A percentile compares a stretch with the other conserved stretches of the same genome.
Evolutionary conservation across 2,888 invertebrate species (phyloP).

Genomic region (Tolmerus cingulatus): DNA sequence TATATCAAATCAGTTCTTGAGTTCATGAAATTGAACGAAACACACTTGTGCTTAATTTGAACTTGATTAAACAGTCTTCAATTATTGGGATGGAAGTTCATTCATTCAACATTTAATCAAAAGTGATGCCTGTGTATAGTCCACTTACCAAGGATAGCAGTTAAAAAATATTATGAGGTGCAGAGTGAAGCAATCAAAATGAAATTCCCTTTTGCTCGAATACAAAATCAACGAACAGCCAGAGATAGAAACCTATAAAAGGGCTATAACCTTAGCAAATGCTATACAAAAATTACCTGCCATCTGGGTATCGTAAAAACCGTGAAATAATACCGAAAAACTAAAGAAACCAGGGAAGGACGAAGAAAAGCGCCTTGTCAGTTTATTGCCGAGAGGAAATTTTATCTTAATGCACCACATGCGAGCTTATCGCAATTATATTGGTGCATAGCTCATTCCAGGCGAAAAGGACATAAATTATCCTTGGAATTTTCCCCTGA

Average conservation of each 20-base stretch:
- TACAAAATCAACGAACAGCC: neutral
- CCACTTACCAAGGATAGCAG: neutral
- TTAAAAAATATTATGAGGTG: neutral
- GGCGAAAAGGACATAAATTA: slow-evolving; percentile 46
- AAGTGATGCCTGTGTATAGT: neutral
- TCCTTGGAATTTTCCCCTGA: slow-evolving; percentile 17
- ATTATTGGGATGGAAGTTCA: neutral
- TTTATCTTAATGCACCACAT: slow-evolving; percentile 43
- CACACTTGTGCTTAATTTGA: too few relatives aligned
- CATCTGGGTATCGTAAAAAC: slow-evolving; percentile 13
- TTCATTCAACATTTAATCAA: neutral
- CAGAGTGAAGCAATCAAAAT: neutral
- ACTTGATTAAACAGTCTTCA: neutral
- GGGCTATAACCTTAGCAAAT: neutral
- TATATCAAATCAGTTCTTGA: too few relatives aligned
- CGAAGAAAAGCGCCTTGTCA: neutral
- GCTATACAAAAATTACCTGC: slow-evolving; percentile 21
- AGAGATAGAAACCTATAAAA: neutral
- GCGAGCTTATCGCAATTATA: slow-evolving; percentile 40
- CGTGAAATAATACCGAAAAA: neutral
- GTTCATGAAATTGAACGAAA: too few relatives aligned
- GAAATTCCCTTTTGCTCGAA: neutral
- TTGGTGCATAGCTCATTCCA: slow-evolving; percentile 42
- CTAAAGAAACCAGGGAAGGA: neutral
- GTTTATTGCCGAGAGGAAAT: slow-evolving; percentile 19